Base-by-base conservation (phyloP, 2,797 vertebrate species). In the Dromococcyx pavoninus region DNA sequence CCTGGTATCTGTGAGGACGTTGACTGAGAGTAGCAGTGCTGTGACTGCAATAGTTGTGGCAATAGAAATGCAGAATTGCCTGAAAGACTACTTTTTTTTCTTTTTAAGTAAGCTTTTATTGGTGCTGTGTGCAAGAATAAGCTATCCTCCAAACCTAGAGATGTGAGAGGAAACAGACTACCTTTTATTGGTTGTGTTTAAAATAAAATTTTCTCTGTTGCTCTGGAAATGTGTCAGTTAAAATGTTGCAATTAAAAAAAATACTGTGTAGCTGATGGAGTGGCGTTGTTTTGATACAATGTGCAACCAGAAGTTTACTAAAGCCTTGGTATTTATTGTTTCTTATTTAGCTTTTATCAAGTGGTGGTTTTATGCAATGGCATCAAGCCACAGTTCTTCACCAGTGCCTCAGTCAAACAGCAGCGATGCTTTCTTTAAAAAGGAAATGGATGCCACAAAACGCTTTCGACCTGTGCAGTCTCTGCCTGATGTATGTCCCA, bases 401-500 rank as follows among this genome's bases (percentile, higher is more conserved):
- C 97, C 98, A 93, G 98, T 98, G 98, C 98, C 98, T 98, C 98
- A 98, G 96, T 96, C 98, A 60, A 97, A 97, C 86, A 97, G 97
- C 97, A 97, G 98, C 57, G 99, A 98, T 96, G 97, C 98, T 96
- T 97, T 98, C 96, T 98, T 98, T 97, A 98, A 96, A 95, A 99
- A 99, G 97, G 98, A 99, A 93, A 97, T 96, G 95, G 98, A 99
- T 4, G 13, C 97, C 33, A 88, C 98, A 3, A 98, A 98, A 84
- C 97, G 96, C 83, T 97, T 98, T 94, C 97, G 98, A 89, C 89
- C 98, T 12, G 83, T 98, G 43, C 98, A 98, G 95, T 99, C 98
- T 17, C 98, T 99, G 91, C 99, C 99, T 8, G 99, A 99, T 70
- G 99, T 99, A 80, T 99, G 99, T 96, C 99, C 99, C 87, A 99